A percentile compares a stretch with the other conserved stretches of the same genome.
phyloP scores from a whole-genome alignment of 2,113 vertebrate species.

The Colistium nudipinnis region DNA sequence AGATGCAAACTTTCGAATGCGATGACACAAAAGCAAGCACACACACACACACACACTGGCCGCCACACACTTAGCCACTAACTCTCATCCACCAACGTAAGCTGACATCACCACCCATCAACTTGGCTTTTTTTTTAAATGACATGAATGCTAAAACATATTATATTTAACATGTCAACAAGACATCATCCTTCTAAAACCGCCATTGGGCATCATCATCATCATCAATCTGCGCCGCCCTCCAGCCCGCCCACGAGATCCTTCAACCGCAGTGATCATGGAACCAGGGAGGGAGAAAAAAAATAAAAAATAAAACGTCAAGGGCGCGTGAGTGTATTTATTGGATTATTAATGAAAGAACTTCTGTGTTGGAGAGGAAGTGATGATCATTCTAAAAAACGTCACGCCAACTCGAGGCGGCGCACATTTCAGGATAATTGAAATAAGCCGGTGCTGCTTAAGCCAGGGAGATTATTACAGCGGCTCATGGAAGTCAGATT shows the following conservation, averaged over 20 bases:
- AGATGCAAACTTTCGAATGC: not conserved
- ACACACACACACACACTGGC: not conserved
- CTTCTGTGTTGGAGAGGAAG: conserved; percentile 24
- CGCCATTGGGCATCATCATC: conserved; percentile 42
- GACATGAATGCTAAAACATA: conserved; percentile 27
- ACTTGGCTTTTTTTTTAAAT: conserved; percentile 19
- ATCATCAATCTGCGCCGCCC: conserved; percentile 51
- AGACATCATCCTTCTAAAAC: conserved; percentile 48
- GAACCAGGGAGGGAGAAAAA: conserved; percentile 10
- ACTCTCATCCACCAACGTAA: conserved; percentile 18
- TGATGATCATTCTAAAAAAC: conserved; percentile 6
- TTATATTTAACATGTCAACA: conserved; percentile 36
- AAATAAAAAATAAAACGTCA: no score
- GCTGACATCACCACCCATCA: conserved; percentile 32
- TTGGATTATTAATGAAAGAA: conserved; percentile 46
- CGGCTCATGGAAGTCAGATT: conserved; percentile 39
- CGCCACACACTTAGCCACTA: not conserved
- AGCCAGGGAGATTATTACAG: conserved; percentile 8
- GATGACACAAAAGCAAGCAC: conserved; percentile 1
- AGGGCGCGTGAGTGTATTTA: no score
- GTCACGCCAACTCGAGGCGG: not conserved
- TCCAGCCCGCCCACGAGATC: not conserved
- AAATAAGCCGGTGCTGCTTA: conserved; percentile 21
- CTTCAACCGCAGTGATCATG: conserved; percentile 21
- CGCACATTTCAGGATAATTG: conserved; percentile 32